Evolutionary conservation across 2,888 invertebrate species (phyloP).

Genomic region (Pyralis farinalis): DNA sequence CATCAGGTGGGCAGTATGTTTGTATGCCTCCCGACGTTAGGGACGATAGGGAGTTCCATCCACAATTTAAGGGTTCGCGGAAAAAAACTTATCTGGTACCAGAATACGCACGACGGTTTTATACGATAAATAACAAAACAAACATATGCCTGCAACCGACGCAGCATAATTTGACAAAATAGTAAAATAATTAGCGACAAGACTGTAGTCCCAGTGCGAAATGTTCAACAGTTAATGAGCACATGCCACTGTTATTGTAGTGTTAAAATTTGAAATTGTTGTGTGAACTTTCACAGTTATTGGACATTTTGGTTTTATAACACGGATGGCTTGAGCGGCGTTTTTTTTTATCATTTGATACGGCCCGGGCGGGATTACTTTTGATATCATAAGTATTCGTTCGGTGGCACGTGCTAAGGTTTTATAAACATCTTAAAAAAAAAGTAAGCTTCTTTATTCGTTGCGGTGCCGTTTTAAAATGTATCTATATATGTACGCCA

Average conservation of each 20-base stretch:
- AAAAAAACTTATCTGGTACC: no score
- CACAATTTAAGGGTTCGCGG: no score
- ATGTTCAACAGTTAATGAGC: constrained; percentile 55
- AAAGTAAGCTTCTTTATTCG: no score
- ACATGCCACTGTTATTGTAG: constrained; percentile 52
- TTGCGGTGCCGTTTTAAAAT: no score
- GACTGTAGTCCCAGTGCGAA: constrained; percentile 36
- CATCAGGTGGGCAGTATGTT: no score
- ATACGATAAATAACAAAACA: constrained; percentile 5
- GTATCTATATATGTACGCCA: no score
- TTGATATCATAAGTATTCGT: constrained; percentile 38
- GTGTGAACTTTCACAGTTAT: constrained; percentile 80
- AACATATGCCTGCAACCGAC: constrained; percentile 1
- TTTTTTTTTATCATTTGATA: constrained; percentile 35
- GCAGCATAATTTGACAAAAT: constrained; percentile 49
- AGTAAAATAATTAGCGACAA: constrained; percentile 70
- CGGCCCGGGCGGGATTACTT: constrained; percentile 31
- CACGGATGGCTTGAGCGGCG: constrained; percentile 38
- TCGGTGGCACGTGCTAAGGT: constrained; percentile 68
- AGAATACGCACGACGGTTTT: no score
- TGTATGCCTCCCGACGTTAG: no score
- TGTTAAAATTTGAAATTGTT: constrained; percentile 77
- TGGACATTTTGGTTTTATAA: constrained; percentile 57
- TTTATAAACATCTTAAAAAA: no score
- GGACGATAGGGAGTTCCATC: no score